These are phyloP conservation scores for Mus musculus DNA, from an alignment of 2,113 vertebrate genomes.

Conservation along the genomic window DNA sequence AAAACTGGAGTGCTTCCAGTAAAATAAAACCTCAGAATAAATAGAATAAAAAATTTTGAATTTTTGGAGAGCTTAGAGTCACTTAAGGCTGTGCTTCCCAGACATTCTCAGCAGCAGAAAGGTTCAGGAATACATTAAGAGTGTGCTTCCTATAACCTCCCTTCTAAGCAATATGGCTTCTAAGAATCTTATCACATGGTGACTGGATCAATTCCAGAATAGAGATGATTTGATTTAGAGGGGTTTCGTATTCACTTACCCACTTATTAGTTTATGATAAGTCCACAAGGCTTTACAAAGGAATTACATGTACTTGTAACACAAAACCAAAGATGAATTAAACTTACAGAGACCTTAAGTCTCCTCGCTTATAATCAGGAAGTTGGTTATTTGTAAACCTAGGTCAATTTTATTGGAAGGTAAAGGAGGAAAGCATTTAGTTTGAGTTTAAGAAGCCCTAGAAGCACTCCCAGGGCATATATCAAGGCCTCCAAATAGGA, in stretches of 20 bases:
- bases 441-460: no score
- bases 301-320: not conserved
- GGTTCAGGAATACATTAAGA: not conserved
- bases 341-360: not conserved
- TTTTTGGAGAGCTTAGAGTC: not conserved
- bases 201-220: not conserved
- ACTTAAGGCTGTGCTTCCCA: not conserved
- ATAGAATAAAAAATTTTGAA: not conserved
- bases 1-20: not conserved
- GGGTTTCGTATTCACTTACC: not conserved
- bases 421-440: not conserved
- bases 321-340: not conserved
- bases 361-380: not conserved
- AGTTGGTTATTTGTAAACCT: not conserved
- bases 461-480: not conserved
- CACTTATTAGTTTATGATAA: not conserved
- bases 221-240: not conserved
- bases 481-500: not conserved
- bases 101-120: not conserved
- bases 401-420: not conserved
- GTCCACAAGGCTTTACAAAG: not conserved
- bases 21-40: not conserved
- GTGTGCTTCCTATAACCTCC: not conserved
- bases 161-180: not conserved
- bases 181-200: not conserved